phyloP scores from a whole-genome alignment of 1,140 invertebrate genomes.

The Drosophila sp. region DNA sequence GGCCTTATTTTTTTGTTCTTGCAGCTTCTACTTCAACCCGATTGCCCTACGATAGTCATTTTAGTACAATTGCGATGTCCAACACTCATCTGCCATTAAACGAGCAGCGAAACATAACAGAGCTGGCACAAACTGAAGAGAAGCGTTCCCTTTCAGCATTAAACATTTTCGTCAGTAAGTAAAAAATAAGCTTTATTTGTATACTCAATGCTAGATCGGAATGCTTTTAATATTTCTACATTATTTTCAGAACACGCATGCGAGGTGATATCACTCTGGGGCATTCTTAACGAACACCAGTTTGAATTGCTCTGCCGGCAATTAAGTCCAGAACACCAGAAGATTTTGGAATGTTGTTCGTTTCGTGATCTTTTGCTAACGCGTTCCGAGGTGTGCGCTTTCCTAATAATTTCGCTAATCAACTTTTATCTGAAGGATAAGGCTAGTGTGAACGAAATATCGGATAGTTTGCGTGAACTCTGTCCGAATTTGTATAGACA shows the following conservation, averaged over 20 bases:
- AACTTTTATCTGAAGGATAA: conserved; percentile 96
- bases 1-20: neutral
- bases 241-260: conserved; percentile 86
- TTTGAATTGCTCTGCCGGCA: conserved; percentile 92
- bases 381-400: conserved; percentile 91
- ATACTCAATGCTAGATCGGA: neutral
- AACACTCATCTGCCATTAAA: conserved; percentile 50
- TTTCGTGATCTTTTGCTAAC: conserved; percentile 93
- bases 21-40: conserved; percentile 40
- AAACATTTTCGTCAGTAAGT: conserved; percentile 88
- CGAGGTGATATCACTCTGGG: conserved; percentile 97
- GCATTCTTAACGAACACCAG: conserved; percentile 95
- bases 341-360: conserved; percentile 85
- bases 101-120: conserved; percentile 81
- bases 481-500: conserved; percentile 97
- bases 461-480: conserved; percentile 92
- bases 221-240: neutral
- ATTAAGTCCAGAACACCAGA: conserved; percentile 86
- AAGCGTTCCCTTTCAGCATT: conserved; percentile 91
- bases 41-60: conserved; percentile 57
- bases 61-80: conserved; percentile 44
- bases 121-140: conserved; percentile 85
- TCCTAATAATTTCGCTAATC: conserved; percentile 90
- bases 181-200: neutral
- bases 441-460: conserved; percentile 96